Base-by-base conservation (phyloP, 2,797 vertebrate species). In the Serranus cabrilla region DNA sequence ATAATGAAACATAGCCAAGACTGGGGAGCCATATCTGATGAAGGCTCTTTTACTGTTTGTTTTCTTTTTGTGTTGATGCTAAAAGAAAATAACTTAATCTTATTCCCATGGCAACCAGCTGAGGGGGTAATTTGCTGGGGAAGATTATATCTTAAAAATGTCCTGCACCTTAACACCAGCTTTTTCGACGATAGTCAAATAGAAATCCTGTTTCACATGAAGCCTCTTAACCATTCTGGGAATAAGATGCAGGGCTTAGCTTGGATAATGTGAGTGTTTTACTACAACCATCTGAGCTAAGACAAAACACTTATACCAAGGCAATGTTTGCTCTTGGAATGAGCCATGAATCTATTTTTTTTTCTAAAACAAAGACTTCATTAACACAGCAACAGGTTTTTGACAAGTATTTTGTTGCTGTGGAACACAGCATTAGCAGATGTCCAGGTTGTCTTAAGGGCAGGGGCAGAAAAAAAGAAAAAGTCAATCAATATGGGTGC, bases 1-100 rank as follows among this genome's bases (percentile, higher is more conserved):
- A 82, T 80, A 88, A 89, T 86, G 76, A 90, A 89, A 90, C 58
- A 52, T 39, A 87, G 65, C 77, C 72, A 61, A 61, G 69, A 62
- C 82, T 47, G 39, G 54, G 46, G 59, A 54, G 62, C 68, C 75
- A 67, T 73, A 82, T 85, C 81, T 78, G 81, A 82, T 85, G 59
- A 70, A 31, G 52, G 56, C 40, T 72, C 39, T 43, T 71, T 63
- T 60, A n/a, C 71, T 86, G 76, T 90, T 87, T 87, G 83, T 86
- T 88, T 84, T 78, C 51, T 76, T 68, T 85, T 88, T 84, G 52
- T 78, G 46, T 64, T 42, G 57, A 76, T 34, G 72, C 69, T 58
- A 74, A 76, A 63, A 78, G 52, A 86, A 85, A 83, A 84, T 78
- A 82, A 86, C 61, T 82, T 87, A 65, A 85, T 89, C 64, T 62